Percentiles rank a stretch among this genome's conserved stretches.
phyloP scores from a whole-genome alignment of 2,888 invertebrate species.

The Aphidoletes aphidimyza region DNA sequence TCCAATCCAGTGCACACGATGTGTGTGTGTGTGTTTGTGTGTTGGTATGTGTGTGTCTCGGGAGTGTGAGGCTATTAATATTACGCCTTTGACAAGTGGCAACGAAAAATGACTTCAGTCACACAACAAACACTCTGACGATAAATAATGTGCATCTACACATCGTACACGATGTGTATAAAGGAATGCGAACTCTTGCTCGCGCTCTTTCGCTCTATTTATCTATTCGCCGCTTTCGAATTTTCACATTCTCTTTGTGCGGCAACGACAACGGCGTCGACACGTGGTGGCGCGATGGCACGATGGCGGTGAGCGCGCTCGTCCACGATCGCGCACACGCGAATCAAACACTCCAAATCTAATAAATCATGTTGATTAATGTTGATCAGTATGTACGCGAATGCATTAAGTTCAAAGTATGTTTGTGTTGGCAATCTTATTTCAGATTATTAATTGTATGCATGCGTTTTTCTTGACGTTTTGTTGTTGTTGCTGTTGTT shows the following conservation, averaged over 20 bases:
- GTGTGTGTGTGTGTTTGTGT: not conserved
- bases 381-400: slow-evolving; percentile 36
- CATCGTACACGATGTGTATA: not conserved
- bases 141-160: slow-evolving; percentile 44
- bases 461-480: slow-evolving; percentile 22
- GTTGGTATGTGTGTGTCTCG: not conserved
- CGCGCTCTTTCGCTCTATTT: too few species aligned
- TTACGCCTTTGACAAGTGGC: slow-evolving; percentile 49
- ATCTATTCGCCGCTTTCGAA: too few species aligned
- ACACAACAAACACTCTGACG: slow-evolving; percentile 31
- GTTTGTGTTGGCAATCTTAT: slow-evolving; percentile 21
- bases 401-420: slow-evolving; percentile 34
- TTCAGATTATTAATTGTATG: slow-evolving; percentile 40
- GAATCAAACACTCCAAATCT: slow-evolving; percentile 39
- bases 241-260: not conserved
- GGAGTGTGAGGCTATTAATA: slow-evolving; percentile 16
- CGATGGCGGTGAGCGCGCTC: not conserved
- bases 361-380: slow-evolving; percentile 51
- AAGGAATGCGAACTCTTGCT: not conserved
- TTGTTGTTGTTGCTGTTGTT: not conserved
- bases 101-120: slow-evolving; percentile 49
- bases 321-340: slow-evolving; percentile 34
- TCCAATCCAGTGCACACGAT: not conserved
- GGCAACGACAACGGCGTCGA: too few species aligned
- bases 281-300: not conserved